Evolutionary conservation across 2,113 vertebrate genomes (phyloP).

Genomic region (Etia nguti): DNA sequence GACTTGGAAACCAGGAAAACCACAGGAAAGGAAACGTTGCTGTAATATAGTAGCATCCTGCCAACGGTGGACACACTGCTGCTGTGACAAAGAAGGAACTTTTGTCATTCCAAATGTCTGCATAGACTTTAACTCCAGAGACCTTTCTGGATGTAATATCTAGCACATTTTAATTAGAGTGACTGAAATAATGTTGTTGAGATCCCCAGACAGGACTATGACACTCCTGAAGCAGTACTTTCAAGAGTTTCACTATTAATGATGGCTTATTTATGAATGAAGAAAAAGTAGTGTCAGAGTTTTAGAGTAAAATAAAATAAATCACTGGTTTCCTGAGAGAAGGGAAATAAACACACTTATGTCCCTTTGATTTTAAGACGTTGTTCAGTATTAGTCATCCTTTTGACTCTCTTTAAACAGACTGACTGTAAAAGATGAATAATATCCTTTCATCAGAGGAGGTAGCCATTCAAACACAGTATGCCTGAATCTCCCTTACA

Average conservation of each 20-base stretch:
- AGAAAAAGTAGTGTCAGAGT: not conserved
- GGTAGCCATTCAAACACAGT: not conserved
- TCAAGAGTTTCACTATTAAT: not conserved
- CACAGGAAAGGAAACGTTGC: not conserved
- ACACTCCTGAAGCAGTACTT: not conserved
- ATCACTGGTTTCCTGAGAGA: not conserved
- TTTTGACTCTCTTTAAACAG: not conserved
- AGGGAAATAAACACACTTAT: not conserved
- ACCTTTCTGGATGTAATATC: not conserved
- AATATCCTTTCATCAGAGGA: not conserved
- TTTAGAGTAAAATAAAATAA: not conserved
- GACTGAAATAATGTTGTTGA: not conserved
- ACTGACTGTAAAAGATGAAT: not conserved
- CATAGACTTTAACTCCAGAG: not conserved
- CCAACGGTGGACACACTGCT: not conserved
- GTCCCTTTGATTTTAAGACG: not conserved
- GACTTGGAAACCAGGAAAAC: not conserved
- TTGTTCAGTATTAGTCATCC: not conserved
- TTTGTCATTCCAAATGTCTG: not conserved
- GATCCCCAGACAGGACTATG: not conserved
- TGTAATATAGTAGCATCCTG: not conserved
- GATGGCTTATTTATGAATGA: not conserved
- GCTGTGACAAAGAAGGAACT: not conserved
- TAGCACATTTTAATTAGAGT: not conserved
- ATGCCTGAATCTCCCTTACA: accelerated